Evolutionary conservation across 2,888 invertebrate genomes (phyloP).

Genomic region (Sinhomidia bicolor): DNA sequence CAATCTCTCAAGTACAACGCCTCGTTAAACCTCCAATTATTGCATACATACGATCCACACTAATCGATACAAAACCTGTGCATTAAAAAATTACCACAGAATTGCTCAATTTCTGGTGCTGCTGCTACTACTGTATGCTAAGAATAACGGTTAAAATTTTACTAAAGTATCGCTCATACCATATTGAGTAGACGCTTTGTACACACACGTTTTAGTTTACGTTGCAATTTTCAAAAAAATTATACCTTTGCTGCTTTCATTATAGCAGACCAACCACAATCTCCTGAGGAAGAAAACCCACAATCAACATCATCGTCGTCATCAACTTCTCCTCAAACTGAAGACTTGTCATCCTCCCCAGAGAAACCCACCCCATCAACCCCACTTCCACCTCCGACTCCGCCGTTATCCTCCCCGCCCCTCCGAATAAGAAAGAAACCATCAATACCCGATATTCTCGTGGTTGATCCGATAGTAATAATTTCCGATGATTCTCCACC

Average conservation of each 20-base stretch:
- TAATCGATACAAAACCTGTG: background rate
- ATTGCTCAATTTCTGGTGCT: slow-evolving; percentile 12
- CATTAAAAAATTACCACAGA: background rate
- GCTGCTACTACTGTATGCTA: background rate
- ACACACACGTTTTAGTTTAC: no score
- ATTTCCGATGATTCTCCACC: slow-evolving; percentile 1
- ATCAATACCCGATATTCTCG: slow-evolving; percentile 60
- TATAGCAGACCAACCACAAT: background rate
- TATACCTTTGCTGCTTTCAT: no score
- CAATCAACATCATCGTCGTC: background rate
- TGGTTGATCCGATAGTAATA: slow-evolving; percentile 48
- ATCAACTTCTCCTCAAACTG: background rate
- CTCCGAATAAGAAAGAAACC: background rate
- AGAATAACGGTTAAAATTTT: background rate
- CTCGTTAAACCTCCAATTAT: slow-evolving; percentile 43
- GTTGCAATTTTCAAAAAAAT: no score
- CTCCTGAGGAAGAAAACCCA: background rate
- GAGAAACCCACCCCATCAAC: background rate
- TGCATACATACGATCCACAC: background rate
- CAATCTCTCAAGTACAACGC: slow-evolving; percentile 5
- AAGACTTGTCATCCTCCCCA: background rate
- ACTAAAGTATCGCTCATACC: background rate
- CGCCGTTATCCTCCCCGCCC: background rate
- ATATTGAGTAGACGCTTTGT: background rate
- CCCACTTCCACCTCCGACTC: background rate